A percentile compares a stretch with the other conserved stretches of the same genome.
Evolutionary conservation across 2,888 invertebrate genomes (phyloP).

Genomic region (Tinea semifulvella): DNA sequence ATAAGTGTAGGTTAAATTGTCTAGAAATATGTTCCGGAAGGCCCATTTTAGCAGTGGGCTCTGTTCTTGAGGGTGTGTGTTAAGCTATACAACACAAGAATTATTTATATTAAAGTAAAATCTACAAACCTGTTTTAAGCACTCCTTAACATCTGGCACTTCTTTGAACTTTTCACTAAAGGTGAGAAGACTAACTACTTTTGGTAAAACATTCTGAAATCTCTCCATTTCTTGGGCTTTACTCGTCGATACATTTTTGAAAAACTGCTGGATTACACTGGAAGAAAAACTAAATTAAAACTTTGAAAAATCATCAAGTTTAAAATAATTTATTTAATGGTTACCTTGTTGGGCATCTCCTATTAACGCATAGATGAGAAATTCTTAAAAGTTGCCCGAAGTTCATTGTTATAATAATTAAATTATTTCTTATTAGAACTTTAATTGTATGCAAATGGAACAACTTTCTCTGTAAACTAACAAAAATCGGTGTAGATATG

Average conservation of each 20-base stretch:
- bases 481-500: no score
- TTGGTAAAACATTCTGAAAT: slow-evolving; percentile 42
- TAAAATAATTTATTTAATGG: slow-evolving; percentile 18
- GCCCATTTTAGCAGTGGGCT: no score
- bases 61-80: no score
- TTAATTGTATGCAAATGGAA: slow-evolving; percentile 1
- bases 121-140: slow-evolving; percentile 36
- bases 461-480: slow-evolving; percentile 6
- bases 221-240: slow-evolving; percentile 37
- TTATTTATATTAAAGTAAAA: background rate
- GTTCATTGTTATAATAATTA: background rate
- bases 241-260: slow-evolving; percentile 30
- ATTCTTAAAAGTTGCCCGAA: background rate
- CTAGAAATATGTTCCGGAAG: no score
- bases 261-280: slow-evolving; percentile 9
- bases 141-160: slow-evolving; percentile 37
- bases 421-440: background rate
- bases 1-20: no score
- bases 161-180: slow-evolving; percentile 30
- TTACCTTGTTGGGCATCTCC: background rate
- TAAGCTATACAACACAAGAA: no score
- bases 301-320: slow-evolving; percentile 24
- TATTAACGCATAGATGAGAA: background rate
- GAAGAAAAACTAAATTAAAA: slow-evolving; percentile 21
- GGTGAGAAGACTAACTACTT: slow-evolving; percentile 24